Conservation (phyloP, 1,140 invertebrate genomes). For the Trichomalopsis sarcophagae region DNA sequence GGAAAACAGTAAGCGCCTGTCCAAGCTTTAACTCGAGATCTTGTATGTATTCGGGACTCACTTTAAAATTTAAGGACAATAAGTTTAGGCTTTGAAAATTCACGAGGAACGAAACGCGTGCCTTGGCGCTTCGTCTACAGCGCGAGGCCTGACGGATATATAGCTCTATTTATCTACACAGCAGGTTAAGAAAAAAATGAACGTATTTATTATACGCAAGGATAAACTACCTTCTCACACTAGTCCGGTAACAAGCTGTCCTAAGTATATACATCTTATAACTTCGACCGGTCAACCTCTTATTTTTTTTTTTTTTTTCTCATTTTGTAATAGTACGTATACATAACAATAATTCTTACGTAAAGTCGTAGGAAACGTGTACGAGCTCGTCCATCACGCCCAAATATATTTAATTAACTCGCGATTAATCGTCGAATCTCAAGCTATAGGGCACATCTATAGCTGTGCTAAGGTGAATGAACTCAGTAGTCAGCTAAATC, state of each 20-base stretch:
- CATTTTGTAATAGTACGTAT: not conserved
- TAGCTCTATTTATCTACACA: not conserved
- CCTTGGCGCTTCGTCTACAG: constrained; percentile 58
- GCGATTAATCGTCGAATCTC: not conserved
- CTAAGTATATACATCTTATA: constrained; percentile 38
- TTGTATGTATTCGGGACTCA: not conserved
- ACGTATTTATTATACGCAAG: not conserved
- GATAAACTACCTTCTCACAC: constrained; percentile 52
- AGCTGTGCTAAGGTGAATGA: constrained; percentile 21
- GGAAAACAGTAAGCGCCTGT: not conserved
- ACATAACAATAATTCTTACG: not conserved
- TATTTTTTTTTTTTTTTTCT: not conserved
- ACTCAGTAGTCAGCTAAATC: constrained; percentile 55
- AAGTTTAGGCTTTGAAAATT: not conserved
- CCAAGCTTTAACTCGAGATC: constrained; percentile 7
- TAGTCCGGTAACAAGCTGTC: constrained; percentile 63
- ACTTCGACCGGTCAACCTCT: constrained; percentile 45
- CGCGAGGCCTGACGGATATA: constrained; percentile 41
- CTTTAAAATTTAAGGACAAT: not conserved
- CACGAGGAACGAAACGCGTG: not conserved
- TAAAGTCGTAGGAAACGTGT: not conserved
- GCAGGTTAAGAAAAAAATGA: not conserved
- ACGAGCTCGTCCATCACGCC: constrained; percentile 1
- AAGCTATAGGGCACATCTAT: not conserved
- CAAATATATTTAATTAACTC: constrained; percentile 31